Evolutionary conservation across 2,113 vertebrate genomes (phyloP).

Genomic region (Nibea albiflora): DNA sequence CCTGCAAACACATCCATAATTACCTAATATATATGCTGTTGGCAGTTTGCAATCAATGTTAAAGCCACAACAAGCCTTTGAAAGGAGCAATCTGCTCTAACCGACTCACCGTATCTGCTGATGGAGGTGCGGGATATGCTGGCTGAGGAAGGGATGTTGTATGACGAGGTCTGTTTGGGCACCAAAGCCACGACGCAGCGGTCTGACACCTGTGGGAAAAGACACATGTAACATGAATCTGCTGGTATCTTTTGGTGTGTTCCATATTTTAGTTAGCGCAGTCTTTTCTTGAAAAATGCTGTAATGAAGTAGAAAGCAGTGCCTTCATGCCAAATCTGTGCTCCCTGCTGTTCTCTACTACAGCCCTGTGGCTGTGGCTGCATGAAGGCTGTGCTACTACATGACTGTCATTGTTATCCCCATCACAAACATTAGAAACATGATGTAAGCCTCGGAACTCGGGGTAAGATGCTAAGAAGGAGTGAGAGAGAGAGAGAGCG

Average conservation of each 20-base stretch:
- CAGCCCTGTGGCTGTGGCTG: slow-evolving; percentile 44
- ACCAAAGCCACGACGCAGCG: slow-evolving; percentile 96
- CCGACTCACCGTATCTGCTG: slow-evolving; percentile 94
- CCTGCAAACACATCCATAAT: neutral
- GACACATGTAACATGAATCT: slow-evolving; percentile 3
- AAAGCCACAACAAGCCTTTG: neutral
- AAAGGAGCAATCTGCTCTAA: neutral
- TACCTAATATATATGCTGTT: neutral
- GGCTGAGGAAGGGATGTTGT: slow-evolving; percentile 96
- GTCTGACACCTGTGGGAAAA: slow-evolving; percentile 91
- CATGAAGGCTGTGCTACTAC: slow-evolving; percentile 54
- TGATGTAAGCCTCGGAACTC: slow-evolving; percentile 51
- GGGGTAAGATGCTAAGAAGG: slow-evolving; percentile 35
- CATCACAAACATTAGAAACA: slow-evolving; percentile 57
- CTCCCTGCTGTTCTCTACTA: slow-evolving; percentile 49
- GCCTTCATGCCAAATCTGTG: slow-evolving; percentile 50
- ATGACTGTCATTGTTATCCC: slow-evolving; percentile 63
- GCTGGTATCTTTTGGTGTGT: neutral
- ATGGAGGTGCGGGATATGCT: slow-evolving; percentile 97
- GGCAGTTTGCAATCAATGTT: neutral
- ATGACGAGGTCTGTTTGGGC: slow-evolving; percentile 98
- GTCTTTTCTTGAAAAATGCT: neutral
- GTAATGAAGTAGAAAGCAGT: neutral
- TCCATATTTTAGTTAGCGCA: neutral
- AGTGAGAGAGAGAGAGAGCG: neutral